Evolutionary conservation across 1,140 invertebrate species (phyloP), one percentile per base, ranked within the genome.

Genomic region (Antheraea pernyi): DNA sequence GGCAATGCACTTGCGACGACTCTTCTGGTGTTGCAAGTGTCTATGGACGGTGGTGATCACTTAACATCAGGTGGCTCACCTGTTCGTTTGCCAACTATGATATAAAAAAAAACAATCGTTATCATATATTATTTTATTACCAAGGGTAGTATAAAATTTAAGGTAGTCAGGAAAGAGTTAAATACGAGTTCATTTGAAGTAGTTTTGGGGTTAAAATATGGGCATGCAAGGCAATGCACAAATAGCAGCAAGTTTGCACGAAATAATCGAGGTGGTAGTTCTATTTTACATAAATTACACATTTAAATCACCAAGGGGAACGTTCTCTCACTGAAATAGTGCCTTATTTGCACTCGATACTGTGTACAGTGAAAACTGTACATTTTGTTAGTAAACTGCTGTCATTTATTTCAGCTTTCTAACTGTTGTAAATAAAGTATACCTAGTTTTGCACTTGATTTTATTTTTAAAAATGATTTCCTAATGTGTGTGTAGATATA

Each of bases 221-320:
- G 46, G 13, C 6, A 53, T 16, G 46, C 16, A 13, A 53, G 46
- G 13, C 16, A 53, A 13, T 53, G 16, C 46, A 53, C 46, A 53
- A n/a, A 53, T 53, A n/a, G 46, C 13, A 53, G 46, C 0, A 53
- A 13, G 11, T 53, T 53, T 53, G 16, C 46, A 53, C 46, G 46
- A 53, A 53, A 53, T 53, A 53, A n/a, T 53, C 11, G 16, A n/a
- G n/a, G 13, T 16, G 46, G 46, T 53, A 53, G 46, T 53, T 53
- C 46, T 53, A 53, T 53, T 53, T 53, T 53, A 53, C 46, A 53
- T 53, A 53, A 53, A 53, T 53, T 53, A 53, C 46, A 53, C 46
- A 53, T 53, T 53, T 53, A 53, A 53, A 53, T 53, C 46, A 53
- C 46, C 46, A 53, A 53, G 46, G 46, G 46, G 16, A 53, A 16